These are phyloP conservation scores for Drosophila malerkotliana DNA, from an alignment of 1,140 invertebrate genomes.

Conservation along the genomic window DNA sequence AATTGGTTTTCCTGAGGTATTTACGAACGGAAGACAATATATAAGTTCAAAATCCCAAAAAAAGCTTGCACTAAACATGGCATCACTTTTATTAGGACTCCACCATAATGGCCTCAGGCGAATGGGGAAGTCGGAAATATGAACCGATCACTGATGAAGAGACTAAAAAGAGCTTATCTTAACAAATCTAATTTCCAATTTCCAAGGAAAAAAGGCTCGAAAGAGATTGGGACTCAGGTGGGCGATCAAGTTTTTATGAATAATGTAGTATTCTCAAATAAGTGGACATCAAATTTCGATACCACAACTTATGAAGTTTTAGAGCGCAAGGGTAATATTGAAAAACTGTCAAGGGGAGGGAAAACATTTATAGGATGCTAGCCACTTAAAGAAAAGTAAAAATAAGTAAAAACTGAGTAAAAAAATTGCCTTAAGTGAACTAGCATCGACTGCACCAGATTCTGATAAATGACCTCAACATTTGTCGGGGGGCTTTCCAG, in stretches of 20 bases:
- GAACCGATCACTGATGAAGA: conserved; percentile 2
- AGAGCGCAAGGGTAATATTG: too few relatives aligned
- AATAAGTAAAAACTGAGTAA: too few relatives aligned
- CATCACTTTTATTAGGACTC: conserved; percentile 15
- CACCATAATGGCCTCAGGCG: conserved; percentile 20
- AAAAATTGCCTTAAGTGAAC: too few relatives aligned
- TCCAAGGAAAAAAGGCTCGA: not conserved
- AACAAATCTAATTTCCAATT: not conserved
- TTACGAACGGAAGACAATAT: conserved; percentile 18
- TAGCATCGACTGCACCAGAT: too few relatives aligned
- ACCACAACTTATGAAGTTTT: too few relatives aligned
- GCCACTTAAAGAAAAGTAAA: too few relatives aligned
- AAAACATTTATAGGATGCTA: too few relatives aligned
- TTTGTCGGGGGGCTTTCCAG: too few relatives aligned
- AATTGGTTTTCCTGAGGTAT: not conserved
- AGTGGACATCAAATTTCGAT: too few relatives aligned
- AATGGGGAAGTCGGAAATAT: too few relatives aligned
- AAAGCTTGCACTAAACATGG: not conserved
- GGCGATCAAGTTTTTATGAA: not conserved
- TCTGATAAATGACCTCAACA: too few relatives aligned
- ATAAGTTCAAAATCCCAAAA: conserved; percentile 6
- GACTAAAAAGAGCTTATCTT: not conserved
- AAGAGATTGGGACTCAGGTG: not conserved
- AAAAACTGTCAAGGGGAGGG: too few relatives aligned
- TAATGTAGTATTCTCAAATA: not conserved